Percentiles rank a stretch among this genome's conserved stretches.
phyloP scores from a whole-genome alignment of 2,797 vertebrate genomes.

The Pipistrellus pygmaeus region DNA sequence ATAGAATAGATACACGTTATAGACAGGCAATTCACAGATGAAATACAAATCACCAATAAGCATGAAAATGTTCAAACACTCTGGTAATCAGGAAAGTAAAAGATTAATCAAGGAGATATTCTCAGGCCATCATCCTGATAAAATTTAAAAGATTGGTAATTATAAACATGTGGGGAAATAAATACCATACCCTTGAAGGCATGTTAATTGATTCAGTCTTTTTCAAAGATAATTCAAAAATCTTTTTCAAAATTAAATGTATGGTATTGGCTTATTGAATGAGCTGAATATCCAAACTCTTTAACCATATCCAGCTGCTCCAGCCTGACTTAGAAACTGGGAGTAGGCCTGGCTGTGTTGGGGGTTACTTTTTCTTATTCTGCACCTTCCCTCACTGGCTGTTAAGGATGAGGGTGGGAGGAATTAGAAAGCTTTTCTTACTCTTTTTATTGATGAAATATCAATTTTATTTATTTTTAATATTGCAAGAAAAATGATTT shows the following conservation, averaged over 20 bases:
- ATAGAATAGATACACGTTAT: background rate
- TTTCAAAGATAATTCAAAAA: background rate
- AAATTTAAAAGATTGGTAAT: background rate
- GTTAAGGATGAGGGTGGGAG: background rate
- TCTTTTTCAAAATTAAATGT: background rate
- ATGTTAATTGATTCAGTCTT: background rate
- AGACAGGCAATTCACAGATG: background rate
- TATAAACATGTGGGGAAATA: background rate
- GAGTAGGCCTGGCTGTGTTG: background rate
- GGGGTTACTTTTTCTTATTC: background rate
- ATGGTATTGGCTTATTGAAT: background rate
- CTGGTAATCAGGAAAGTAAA: background rate
- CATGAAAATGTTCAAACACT: background rate
- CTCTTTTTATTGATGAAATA: too few relatives aligned
- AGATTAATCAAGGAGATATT: background rate
- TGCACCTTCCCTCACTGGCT: background rate
- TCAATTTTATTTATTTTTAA: too few relatives aligned
- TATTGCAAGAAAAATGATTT: too few relatives aligned
- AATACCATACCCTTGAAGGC: background rate
- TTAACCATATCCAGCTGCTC: background rate
- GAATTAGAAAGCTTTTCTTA: background rate
- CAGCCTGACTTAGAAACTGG: background rate
- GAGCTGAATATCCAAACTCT: background rate
- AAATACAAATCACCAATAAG: background rate
- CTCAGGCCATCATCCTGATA: background rate